phyloP scores from a whole-genome alignment of 1,140 invertebrate species.

The Parasteatoda tepidariorum region DNA sequence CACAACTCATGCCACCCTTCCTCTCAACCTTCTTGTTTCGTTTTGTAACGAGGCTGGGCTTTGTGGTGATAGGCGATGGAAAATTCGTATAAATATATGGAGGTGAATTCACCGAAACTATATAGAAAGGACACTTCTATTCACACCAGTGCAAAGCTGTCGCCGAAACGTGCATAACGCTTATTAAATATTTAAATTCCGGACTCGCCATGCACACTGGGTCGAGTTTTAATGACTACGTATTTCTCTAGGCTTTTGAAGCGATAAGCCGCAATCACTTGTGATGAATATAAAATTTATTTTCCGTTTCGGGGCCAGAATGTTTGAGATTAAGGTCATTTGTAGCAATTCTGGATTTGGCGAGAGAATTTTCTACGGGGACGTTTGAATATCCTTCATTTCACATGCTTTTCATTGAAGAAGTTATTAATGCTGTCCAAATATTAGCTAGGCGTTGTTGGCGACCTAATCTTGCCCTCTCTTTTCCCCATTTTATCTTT shows the following conservation, averaged over 20 bases:
- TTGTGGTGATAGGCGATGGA: constrained; percentile 52
- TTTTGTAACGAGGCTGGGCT: constrained; percentile 51
- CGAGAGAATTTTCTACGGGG: background rate
- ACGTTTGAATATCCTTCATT: background rate
- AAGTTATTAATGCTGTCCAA: background rate
- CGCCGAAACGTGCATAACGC: background rate
- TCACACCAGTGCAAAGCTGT: background rate
- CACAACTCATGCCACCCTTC: background rate
- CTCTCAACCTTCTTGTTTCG: background rate
- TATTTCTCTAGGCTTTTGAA: constrained; percentile 43
- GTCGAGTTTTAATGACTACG: constrained; percentile 41
- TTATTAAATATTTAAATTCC: constrained; percentile 58
- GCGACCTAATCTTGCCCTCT: background rate
- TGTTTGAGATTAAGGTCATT: background rate
- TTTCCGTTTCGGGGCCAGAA: background rate
- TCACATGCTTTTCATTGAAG: background rate
- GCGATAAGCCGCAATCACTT: constrained; percentile 44
- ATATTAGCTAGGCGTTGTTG: background rate
- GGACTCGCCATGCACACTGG: background rate
- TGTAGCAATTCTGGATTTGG: background rate
- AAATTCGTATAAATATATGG: constrained; percentile 53
- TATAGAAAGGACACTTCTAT: background rate
- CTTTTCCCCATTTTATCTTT: background rate
- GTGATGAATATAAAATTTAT: constrained; percentile 53
- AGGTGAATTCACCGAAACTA: background rate